Base-by-base conservation (phyloP, 2,888 invertebrate genomes). In the Hemaris fuciformis region DNA sequence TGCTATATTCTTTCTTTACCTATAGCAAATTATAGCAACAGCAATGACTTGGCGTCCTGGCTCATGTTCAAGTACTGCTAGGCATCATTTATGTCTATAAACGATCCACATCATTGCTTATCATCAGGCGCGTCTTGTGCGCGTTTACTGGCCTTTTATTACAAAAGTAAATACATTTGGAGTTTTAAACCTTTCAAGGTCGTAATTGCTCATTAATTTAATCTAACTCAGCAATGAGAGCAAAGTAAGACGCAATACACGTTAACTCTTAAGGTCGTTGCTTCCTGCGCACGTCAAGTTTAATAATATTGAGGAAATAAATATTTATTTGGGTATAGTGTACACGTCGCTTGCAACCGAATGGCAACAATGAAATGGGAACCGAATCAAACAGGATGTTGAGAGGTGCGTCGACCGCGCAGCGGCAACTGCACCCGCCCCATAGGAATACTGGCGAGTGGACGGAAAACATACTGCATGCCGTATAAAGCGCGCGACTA, bases 371-470 rank as follows among this genome's bases (percentile, higher is more conserved):
- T 82, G 79, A 83, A 79, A 80, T 71, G 74, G 77, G 79, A 76
- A 69, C 69, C 71, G 72, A 75, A 80, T 76, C 75, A 77, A 78
- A 86, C 87, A 88, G 88, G 88, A 88, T 88, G 83, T 80, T 76
- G 79, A 76, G 73, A 77, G 80, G 87, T 79, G 84, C 87, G 85
- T 74, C 87, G 87, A 86, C 84, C 81, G 85, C 80, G 72, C 67
- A 81, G 81, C 38, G 38, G 38, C 72, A 84, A 85, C 85, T 82
- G 77, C 69, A 64, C 65, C 69, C 38, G 46, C 46, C 67, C 62
- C 31, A 34, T 38, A 57, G 53, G 59, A 62, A 56, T 53, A 59
- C 27, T 20, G 38, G 34, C 46, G 34, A 45, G 27, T 25, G 20
- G 59, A 46, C 59, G n/a, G 18, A 38, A 23, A 42, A 59, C 57